These are phyloP conservation scores for Temnopleurus reevesii DNA, from an alignment of 53 echinoderm and acorn worm genomes.

Conservation along the genomic window DNA sequence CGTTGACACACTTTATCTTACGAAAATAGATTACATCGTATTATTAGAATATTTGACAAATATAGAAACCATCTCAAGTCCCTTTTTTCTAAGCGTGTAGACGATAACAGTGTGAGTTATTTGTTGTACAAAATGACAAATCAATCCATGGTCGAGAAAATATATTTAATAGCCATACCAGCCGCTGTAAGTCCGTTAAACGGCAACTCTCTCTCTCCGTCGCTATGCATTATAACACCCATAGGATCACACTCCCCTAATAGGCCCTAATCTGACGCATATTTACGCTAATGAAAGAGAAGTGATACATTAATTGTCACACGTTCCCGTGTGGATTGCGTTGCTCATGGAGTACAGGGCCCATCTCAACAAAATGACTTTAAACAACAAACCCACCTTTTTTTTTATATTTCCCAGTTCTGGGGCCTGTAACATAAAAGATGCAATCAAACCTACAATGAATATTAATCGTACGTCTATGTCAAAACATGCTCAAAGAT, in stretches of 20 bases:
- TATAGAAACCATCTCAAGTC: no score
- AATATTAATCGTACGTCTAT: no score
- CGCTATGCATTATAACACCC: not conserved
- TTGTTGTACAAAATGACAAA: not conserved
- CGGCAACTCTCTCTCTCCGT: not conserved
- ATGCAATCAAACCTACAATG: no score
- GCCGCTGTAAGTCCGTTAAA: not conserved
- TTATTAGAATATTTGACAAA: no score
- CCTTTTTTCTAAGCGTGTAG: no score
- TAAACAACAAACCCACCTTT: not conserved
- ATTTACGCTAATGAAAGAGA: constrained; percentile 50
- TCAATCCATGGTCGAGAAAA: not conserved
- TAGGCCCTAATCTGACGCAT: constrained; percentile 35
- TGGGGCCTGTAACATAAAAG: no score
- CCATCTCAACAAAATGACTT: constrained; percentile 8
- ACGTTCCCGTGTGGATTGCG: constrained; percentile 17
- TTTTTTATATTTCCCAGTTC: not conserved
- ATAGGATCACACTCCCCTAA: not conserved
- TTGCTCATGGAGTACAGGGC: not conserved
- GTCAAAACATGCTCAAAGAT: no score
- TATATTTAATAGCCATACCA: not conserved
- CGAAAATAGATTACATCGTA: no score
- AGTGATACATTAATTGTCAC: constrained; percentile 53
- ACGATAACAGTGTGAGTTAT: not conserved
- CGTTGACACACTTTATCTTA: no score